Base-by-base conservation (phyloP, 2,797 vertebrate genomes). In the Rhabdomys pumilio region DNA sequence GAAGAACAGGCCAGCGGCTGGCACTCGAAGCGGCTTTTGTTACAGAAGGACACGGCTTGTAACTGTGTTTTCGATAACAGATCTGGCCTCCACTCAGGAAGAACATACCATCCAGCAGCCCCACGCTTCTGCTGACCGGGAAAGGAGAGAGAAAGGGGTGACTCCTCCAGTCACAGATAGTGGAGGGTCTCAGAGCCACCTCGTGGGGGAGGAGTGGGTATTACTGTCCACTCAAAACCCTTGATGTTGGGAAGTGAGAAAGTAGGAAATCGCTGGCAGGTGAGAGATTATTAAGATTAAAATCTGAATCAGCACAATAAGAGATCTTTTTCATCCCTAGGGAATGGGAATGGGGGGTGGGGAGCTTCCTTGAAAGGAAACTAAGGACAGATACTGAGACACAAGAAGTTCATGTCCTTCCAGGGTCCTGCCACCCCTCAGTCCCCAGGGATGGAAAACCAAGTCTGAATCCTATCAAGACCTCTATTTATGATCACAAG, bases 1-100 rank as follows among this genome's bases (percentile, higher is more conserved):
- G 75, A 61, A 59, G 41, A 76, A 76, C 3, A 11, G 89, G 91
- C 93, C 90, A 22, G n/a, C 91, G 69, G 94, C 94, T 72, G 91
- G 93, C 84, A 61, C 93, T 63, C 2, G 15, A 82, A 44, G 38
- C 0, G 1, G 72, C 92, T 90, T 55, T 67, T 53, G 63, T 90
- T 55, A 83, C 82, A 90, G 93, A 57, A 86, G 96, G 95, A 61
- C 80, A 72, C 1, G 6, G 57, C 38, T 29, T 75, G 92, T 91
- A 87, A 77, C 53, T 19, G 20, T 61, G 29, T 85, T 47, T 15
- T 72, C 0, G 57, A 84, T 83, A 92, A 94, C 47, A 75, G 61
- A 75, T n/a, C 19, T 75, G 85, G 93, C 87, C 38, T 2, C n/a
- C 0, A 0, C 4, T 89, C 55, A 3, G 57, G 13, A 6, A 63